These are phyloP conservation scores for Eilema depressum DNA, from an alignment of 2,888 invertebrate species.

Conservation along the genomic window DNA sequence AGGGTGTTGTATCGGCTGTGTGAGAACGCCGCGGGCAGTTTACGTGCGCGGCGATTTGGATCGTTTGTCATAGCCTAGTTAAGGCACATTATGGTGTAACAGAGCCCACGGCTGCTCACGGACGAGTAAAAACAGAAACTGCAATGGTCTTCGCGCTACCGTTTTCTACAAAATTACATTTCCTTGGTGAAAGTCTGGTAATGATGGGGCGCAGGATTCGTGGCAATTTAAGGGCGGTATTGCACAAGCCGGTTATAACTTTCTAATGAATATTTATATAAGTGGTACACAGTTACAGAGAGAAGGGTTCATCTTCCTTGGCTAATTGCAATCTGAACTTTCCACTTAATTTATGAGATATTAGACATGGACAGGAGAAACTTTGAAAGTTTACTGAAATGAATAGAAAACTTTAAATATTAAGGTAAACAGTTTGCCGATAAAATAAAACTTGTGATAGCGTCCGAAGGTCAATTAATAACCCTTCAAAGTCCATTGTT, in stretches of 20 bases:
- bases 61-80: constrained; percentile 71
- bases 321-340: constrained; percentile 61
- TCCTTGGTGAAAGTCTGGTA: constrained; percentile 83
- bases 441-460: constrained; percentile 33
- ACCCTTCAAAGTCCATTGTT: constrained; percentile 27
- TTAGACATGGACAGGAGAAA: constrained; percentile 29
- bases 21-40: constrained; percentile 54
- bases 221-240: constrained; percentile 73
- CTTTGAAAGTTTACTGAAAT: constrained; percentile 33
- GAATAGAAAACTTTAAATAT: constrained; percentile 24
- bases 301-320: constrained; percentile 59
- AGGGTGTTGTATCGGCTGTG: constrained; percentile 53
- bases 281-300: constrained; percentile 52
- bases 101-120: constrained; percentile 72
- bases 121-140: constrained; percentile 81
- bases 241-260: constrained; percentile 65
- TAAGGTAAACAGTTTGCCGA: too few species aligned
- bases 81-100: constrained; percentile 76
- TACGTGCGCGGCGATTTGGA: constrained; percentile 69
- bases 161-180: constrained; percentile 86
- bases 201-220: constrained; percentile 79
- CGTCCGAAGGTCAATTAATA: constrained; percentile 39
- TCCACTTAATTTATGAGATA: constrained; percentile 43
- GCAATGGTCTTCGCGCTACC: constrained; percentile 79
- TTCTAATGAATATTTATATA: constrained; percentile 68